Base-by-base conservation (phyloP, 2,888 invertebrate species). In the Linnaemya vulpina region DNA sequence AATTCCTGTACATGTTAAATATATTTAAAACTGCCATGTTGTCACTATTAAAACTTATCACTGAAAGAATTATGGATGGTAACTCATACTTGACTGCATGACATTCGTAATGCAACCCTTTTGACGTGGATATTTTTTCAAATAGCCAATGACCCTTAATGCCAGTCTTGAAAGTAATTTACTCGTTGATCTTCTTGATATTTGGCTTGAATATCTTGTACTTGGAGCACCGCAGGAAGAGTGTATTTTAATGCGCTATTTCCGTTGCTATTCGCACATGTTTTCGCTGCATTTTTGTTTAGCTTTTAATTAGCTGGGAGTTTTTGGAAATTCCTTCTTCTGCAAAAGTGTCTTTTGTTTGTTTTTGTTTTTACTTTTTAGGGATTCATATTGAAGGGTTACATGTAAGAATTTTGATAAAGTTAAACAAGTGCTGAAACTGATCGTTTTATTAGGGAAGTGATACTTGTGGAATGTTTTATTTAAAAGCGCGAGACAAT, bases 131-230 rank as follows among this genome's bases (percentile, higher is more conserved):
- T 20, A 25, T 30, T 46, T 40, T n/a, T 20, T 15, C 17, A 20
- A 20, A n/a, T 40, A 70, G 25, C 70, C 60, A 85, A 60, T 85
- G 85, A 85, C 85, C 85, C 78, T 82, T 85, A 60, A 51, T 85
- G 81, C 78, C 85, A 51, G 77, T 81, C 65, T 25, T 35, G 3
- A 62, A 22, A 7, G 15, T 43, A 63, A n/a, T 49, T 25, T 40
- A 60, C 25, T 58, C 20, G 51, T 51, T 58, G 40, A n/a, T 35
- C 65, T 60, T 51, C 25, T 35, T 55, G 60, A 15, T 58, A 17
- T 65, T 76, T 38, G 11, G 17, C 20, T 51, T 49, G 11, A 22
- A 22, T 38, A 17, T 65, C 11, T 63, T 53, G 30, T 46, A 2
- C 22, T 38, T 15, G 38, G 8, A n/a, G 15, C 11, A 3, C 3